Percentiles rank a stretch among this genome's conserved stretches.
These are phyloP conservation scores for Trachelus tabidus DNA, from an alignment of 2,888 invertebrate genomes.

Conservation along the genomic window DNA sequence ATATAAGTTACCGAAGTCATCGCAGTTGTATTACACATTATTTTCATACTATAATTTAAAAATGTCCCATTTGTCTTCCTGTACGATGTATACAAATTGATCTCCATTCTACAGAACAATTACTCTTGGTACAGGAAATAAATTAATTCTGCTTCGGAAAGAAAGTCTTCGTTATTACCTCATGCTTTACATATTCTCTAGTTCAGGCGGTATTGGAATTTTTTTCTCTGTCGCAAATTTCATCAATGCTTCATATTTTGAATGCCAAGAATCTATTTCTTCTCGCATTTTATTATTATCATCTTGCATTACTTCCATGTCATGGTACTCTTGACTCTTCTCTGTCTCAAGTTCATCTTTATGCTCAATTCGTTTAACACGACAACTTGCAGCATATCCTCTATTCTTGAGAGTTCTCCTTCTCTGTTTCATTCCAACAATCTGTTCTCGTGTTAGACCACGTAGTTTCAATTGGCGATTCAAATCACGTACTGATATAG, in stretches of 20 bases:
- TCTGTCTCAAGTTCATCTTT: slow-evolving; percentile 90
- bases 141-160: not conserved
- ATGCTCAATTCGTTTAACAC: slow-evolving; percentile 90
- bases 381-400: slow-evolving; percentile 91
- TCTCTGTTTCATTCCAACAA: slow-evolving; percentile 90
- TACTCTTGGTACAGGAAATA: not conserved
- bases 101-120: not conserved
- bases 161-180: not conserved
- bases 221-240: slow-evolving; percentile 82
- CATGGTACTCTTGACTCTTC: slow-evolving; percentile 78
- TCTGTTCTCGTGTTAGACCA: slow-evolving; percentile 84
- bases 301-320: slow-evolving; percentile 82
- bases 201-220: slow-evolving; percentile 79
- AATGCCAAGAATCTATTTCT: slow-evolving; percentile 77
- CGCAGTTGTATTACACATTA: not conserved
- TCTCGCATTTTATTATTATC: slow-evolving; percentile 79
- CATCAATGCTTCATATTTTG: slow-evolving; percentile 84
- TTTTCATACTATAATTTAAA: not conserved
- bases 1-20: not conserved
- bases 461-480: slow-evolving; percentile 88
- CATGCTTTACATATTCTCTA: slow-evolving; percentile 65
- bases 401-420: slow-evolving; percentile 93
- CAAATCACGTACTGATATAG: slow-evolving; percentile 88
- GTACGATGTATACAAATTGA: not conserved
- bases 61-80: not conserved